These are phyloP conservation scores for Selene dorsalis DNA, from an alignment of 2,797 vertebrate genomes.

Conservation along the genomic window DNA sequence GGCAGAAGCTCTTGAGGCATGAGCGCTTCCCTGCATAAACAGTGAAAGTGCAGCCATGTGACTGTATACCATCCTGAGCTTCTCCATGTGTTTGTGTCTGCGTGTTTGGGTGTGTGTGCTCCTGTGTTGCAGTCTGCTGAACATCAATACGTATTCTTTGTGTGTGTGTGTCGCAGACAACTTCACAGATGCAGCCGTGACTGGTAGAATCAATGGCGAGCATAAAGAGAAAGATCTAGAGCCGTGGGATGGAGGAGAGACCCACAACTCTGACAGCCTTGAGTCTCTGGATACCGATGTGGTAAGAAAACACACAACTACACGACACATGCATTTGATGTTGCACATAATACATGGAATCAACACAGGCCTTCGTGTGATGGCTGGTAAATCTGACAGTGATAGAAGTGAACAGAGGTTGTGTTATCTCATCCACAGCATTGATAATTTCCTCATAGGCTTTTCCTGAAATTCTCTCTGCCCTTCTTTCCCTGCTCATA, in stretches of 20 bases:
- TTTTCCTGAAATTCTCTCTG: slow-evolving; percentile 17
- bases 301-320: slow-evolving; percentile 80
- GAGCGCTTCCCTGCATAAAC: slow-evolving; percentile 47
- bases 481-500: slow-evolving; percentile 19
- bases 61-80: slow-evolving; percentile 20
- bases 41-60: slow-evolving; percentile 46
- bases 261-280: slow-evolving; percentile 89
- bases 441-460: slow-evolving; percentile 10
- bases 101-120: neutral
- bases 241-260: slow-evolving; percentile 97
- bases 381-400: slow-evolving; percentile 1
- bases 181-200: slow-evolving; percentile 95
- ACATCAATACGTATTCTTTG: slow-evolving; percentile 45
- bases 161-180: slow-evolving; percentile 86
- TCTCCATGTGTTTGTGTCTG: slow-evolving; percentile 1
- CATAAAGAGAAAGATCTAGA: slow-evolving; percentile 98
- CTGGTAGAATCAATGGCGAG: slow-evolving; percentile 93
- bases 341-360: neutral
- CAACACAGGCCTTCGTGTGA: neutral
- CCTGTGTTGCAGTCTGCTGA: slow-evolving; percentile 1
- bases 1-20: slow-evolving; percentile 55
- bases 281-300: slow-evolving; percentile 97
- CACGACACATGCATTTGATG: neutral
- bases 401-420: neutral
- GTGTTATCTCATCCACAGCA: slow-evolving; percentile 22